Evolutionary conservation across 2,113 vertebrate species (phyloP), one percentile per base, ranked within the genome.

Genomic region (Vicugna pacos): DNA sequence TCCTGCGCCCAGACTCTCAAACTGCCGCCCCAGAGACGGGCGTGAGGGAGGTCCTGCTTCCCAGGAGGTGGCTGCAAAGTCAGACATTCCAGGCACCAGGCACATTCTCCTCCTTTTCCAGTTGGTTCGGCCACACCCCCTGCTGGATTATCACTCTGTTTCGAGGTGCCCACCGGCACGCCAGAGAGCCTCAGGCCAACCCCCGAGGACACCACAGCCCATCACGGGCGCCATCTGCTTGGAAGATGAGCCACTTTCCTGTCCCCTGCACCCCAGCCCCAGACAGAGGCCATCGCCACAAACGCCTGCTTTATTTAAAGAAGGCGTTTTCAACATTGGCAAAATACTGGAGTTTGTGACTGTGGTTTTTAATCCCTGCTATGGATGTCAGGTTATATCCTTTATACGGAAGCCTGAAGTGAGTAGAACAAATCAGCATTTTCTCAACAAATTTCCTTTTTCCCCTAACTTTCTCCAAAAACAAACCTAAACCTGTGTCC

Each of bases 211-310:
- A 62, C 56, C 69, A 16, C 46, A 76, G 50, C 30, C 46, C 8
- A 35, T 24, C 35, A 3, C 12, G 4, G 35, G 14, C 4, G 22
- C 28, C 46, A 28, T 52, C 46, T 13, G 32, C 30, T 28, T 7
- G 0, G 8, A 28, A 26, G 26, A 17, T 0, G 6, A 60, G 38
- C 22, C 1, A 0, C 8, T 24, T 38, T 11, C 32, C 62, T 11
- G 17, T 19, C 35, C 48, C 38, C 73, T 35, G 48, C 11, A 1
- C 4, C 67, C n/a, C 65, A 52, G 67, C 30, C 0, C 11, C 8
- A 22, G 32, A 52, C 54, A 6, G 80, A 56, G 60, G 8, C 35
- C 14, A 58, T 15, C 7, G 8, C 64, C 56, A 12, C 17, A 6
- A 3, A 4, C 0, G 8, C 26, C 70, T 32, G 20, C 8, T 35